Conservation (phyloP, 2,797 vertebrate genomes). For the Pelobates cultripes region DNA sequence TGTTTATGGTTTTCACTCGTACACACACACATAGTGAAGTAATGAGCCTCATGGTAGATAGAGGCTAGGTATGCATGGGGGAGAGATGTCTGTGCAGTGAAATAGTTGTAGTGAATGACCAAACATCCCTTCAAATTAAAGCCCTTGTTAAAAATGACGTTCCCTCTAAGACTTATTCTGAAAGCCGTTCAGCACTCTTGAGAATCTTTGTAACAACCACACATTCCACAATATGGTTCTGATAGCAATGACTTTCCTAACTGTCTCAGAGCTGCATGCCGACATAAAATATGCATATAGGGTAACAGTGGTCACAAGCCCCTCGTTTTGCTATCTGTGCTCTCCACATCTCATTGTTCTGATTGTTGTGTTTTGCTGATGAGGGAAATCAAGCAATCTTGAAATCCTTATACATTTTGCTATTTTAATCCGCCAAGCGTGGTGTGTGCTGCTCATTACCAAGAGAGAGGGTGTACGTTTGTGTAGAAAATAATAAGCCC, state of each 20-base stretch:
- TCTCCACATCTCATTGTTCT: slow-evolving; percentile 47
- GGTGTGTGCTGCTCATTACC: slow-evolving; percentile 49
- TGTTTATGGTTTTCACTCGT: not conserved
- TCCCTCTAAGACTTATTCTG: too few relatives aligned
- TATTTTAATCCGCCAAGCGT: slow-evolving; percentile 46
- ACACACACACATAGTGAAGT: not conserved
- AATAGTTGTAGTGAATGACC: slow-evolving; percentile 22
- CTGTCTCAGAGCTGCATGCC: too few relatives aligned
- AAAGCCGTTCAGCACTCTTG: too few relatives aligned
- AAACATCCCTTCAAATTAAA: slow-evolving; percentile 35
- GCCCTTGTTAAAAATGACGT: not conserved
- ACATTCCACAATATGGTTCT: too few relatives aligned
- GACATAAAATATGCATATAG: too few relatives aligned
- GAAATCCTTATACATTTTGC: slow-evolving; percentile 39
- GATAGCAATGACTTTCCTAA: too few relatives aligned
- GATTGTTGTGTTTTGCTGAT: slow-evolving; percentile 54
- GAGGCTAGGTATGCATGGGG: not conserved
- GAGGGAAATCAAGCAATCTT: slow-evolving; percentile 46
- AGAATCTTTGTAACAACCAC: too few relatives aligned
- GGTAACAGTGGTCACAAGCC: slow-evolving; percentile 6
- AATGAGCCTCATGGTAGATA: slow-evolving; percentile 19
- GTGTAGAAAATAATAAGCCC: slow-evolving; percentile 52
- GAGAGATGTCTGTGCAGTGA: not conserved
- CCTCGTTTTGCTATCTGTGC: slow-evolving; percentile 24
- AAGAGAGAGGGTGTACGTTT: slow-evolving; percentile 20